phyloP scores from a whole-genome alignment of 2,113 vertebrate genomes.

The Platysternon megacephalum region DNA sequence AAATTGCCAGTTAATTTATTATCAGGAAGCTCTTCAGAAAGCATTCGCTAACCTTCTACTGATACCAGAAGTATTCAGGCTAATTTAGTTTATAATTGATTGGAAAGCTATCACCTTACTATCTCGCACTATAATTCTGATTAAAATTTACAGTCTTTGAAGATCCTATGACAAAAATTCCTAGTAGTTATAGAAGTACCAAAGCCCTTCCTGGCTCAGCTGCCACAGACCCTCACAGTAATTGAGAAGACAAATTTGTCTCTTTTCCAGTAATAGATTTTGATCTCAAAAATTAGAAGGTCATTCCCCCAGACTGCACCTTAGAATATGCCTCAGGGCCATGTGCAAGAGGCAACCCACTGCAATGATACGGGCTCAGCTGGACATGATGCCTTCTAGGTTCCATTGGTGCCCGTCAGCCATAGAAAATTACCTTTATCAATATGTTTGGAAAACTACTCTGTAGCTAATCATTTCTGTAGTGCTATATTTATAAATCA shows the following conservation, averaged over 20 bases:
- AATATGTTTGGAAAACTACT: background rate
- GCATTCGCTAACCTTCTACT: rapidly evolving
- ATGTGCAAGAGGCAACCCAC: background rate
- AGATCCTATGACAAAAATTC: background rate
- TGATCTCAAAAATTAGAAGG: background rate
- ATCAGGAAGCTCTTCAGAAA: background rate
- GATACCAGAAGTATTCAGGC: background rate
- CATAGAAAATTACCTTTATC: background rate
- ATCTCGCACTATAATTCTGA: background rate
- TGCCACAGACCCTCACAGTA: background rate
- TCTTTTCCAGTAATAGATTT: background rate
- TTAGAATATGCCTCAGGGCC: background rate
- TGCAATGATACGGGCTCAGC: background rate
- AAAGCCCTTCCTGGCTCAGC: background rate
- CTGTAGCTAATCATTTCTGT: background rate
- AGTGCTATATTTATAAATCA: background rate
- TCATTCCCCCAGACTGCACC: background rate
- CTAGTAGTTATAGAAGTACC: background rate
- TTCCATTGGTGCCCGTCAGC: background rate
- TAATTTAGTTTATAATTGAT: background rate
- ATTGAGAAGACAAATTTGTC: background rate
- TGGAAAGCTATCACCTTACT: background rate
- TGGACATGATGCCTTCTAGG: background rate
- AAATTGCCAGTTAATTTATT: background rate
- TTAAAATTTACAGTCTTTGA: background rate